These are phyloP conservation scores for Drosophila sulfurigaster DNA, from an alignment of 1,140 invertebrate species.

Conservation along the genomic window DNA sequence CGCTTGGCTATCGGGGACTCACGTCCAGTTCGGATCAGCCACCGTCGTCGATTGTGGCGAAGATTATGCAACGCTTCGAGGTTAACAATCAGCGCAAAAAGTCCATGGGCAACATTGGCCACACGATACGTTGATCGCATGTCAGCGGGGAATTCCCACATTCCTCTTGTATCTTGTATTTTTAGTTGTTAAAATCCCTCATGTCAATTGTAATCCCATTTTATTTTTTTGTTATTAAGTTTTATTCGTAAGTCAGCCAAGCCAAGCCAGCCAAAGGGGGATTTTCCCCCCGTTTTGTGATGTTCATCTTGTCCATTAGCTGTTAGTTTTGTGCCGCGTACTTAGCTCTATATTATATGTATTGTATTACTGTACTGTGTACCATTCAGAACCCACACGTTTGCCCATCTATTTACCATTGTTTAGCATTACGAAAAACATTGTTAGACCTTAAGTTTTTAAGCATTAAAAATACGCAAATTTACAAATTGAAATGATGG, in stretches of 20 bases:
- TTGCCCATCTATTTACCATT: slow-evolving; percentile 28
- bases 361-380: slow-evolving; percentile 48
- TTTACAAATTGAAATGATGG: slow-evolving; percentile 23
- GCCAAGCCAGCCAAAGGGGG: slow-evolving; percentile 35
- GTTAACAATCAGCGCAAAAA: slow-evolving; percentile 82
- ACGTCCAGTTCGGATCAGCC: slow-evolving; percentile 85
- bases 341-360: slow-evolving; percentile 56
- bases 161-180: neutral
- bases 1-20: slow-evolving; percentile 88
- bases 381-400: slow-evolving; percentile 26
- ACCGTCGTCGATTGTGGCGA: slow-evolving; percentile 80
- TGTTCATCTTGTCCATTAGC: slow-evolving; percentile 76
- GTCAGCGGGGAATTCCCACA: slow-evolving; percentile 1
- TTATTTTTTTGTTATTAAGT: neutral
- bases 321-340: slow-evolving; percentile 66
- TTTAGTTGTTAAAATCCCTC: neutral
- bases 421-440: slow-evolving; percentile 48
- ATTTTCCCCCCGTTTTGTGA: slow-evolving; percentile 49
- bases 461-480: too few relatives aligned
- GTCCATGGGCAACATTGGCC: slow-evolving; percentile 76
- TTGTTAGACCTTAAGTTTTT: too few relatives aligned
- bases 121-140: slow-evolving; percentile 50
- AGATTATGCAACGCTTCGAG: slow-evolving; percentile 84
- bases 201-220: neutral
- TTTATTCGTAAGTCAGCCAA: slow-evolving; percentile 35